Conservation (phyloP, 2,113 vertebrate genomes). For the Epinephelus moara region DNA sequence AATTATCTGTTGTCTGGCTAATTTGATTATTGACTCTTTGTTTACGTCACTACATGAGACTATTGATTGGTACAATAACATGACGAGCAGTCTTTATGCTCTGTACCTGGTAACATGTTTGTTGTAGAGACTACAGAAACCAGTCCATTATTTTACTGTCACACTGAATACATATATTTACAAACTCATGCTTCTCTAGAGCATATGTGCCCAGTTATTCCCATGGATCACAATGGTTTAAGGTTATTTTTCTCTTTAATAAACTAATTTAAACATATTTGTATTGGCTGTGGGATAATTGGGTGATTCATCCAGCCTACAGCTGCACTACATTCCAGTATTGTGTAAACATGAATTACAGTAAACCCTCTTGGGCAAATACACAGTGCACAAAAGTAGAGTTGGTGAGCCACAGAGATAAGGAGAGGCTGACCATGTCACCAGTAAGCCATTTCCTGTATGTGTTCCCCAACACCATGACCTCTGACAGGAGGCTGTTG, state of each 20-base stretch:
- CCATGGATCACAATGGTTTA: neutral
- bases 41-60: neutral
- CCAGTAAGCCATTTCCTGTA: slow-evolving; percentile 58
- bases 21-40: neutral
- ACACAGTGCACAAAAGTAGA: slow-evolving; percentile 7
- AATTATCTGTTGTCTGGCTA: neutral
- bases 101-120: neutral
- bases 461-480: slow-evolving; percentile 27
- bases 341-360: slow-evolving; percentile 49
- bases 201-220: neutral
- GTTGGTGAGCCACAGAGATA: slow-evolving; percentile 44
- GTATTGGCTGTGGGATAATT: neutral
- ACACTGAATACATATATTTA: neutral
- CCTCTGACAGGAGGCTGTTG: slow-evolving; percentile 27
- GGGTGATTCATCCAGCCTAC: neutral
- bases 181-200: neutral
- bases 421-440: slow-evolving; percentile 28
- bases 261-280: neutral
- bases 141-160: neutral
- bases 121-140: neutral
- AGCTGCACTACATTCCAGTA: slow-evolving; percentile 12
- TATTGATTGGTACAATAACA: neutral
- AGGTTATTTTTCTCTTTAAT: neutral
- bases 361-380: slow-evolving; percentile 29
- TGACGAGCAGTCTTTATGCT: neutral